Conservation (phyloP, 2,888 invertebrate genomes). For the Suillia variegata region DNA sequence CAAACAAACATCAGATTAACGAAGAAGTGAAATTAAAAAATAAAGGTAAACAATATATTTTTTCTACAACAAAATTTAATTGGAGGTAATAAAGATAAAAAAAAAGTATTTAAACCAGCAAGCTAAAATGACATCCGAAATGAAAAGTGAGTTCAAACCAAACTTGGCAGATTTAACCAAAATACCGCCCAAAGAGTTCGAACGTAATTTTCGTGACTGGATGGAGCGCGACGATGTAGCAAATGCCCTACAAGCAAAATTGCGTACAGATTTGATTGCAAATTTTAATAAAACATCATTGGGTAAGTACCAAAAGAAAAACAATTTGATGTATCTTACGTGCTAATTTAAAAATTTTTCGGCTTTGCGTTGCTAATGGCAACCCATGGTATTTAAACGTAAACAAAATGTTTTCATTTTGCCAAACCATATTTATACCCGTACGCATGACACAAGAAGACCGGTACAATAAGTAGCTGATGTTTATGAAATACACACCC, state of each 20-base stretch:
- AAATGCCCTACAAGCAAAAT: constrained; percentile 50
- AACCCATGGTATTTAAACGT: too few species aligned
- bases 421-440: too few species aligned
- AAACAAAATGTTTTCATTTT: too few species aligned
- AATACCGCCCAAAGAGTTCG: constrained; percentile 55
- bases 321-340: too few species aligned
- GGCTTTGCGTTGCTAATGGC: too few species aligned
- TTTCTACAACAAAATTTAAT: too few species aligned
- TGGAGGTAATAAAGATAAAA: not conserved
- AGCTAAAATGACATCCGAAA: constrained; percentile 7
- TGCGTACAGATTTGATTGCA: constrained; percentile 53
- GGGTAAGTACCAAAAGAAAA: constrained; percentile 51
- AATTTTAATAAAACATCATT: constrained; percentile 55
- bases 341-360: too few species aligned
- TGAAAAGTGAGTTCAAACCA: constrained; percentile 30
- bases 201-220: constrained; percentile 55
- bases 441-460: not conserved
- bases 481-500: not conserved
- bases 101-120: not conserved
- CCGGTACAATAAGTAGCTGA: too few species aligned
- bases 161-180: constrained; percentile 49
- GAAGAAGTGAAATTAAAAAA: too few species aligned
- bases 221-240: constrained; percentile 55
- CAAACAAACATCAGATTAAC: too few species aligned
- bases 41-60: not conserved